phyloP scores from a whole-genome alignment of 2,888 invertebrate species.

The Liodrosophila aerea region DNA sequence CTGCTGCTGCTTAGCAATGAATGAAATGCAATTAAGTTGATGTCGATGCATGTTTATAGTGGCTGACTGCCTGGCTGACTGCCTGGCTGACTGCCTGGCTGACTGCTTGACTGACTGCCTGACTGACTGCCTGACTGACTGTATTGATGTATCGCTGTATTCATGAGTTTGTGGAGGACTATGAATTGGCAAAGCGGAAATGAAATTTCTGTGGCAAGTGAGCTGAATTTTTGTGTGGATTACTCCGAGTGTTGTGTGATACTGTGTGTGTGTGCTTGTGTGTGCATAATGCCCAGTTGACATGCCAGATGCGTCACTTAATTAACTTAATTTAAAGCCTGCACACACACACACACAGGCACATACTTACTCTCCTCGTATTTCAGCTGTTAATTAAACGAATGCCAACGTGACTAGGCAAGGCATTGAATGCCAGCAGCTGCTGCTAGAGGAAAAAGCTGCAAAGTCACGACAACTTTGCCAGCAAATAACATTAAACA shows the following conservation, averaged over 20 bases:
- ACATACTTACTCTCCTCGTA: constrained; percentile 22
- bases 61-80: constrained; percentile 26
- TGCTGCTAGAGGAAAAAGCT: constrained; percentile 43
- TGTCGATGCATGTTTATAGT: constrained; percentile 65
- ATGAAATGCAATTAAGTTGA: constrained; percentile 75
- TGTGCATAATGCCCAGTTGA: constrained; percentile 46
- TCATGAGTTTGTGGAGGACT: constrained; percentile 12
- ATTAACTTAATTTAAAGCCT: constrained; percentile 64
- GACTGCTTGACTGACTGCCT: constrained; percentile 12
- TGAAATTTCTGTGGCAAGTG: constrained; percentile 26
- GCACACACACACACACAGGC: constrained; percentile 11
- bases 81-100: constrained; percentile 11
- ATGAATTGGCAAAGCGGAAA: constrained; percentile 41
- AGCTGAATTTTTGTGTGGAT: constrained; percentile 23
- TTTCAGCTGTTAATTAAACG: constrained; percentile 69
- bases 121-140: constrained; percentile 18
- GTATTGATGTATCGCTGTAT: constrained; percentile 28
- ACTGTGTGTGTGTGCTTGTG: constrained; percentile 4
- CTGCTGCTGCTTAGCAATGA: constrained; percentile 66
- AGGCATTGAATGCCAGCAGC: constrained; percentile 21
- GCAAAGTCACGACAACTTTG: constrained; percentile 68
- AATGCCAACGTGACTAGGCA: constrained; percentile 58
- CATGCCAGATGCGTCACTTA: constrained; percentile 62
- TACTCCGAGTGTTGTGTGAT: constrained; percentile 7
- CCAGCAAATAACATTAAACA: constrained; percentile 64